phyloP scores from a whole-genome alignment of 2,113 vertebrate genomes.

The Pipra filicauda region DNA sequence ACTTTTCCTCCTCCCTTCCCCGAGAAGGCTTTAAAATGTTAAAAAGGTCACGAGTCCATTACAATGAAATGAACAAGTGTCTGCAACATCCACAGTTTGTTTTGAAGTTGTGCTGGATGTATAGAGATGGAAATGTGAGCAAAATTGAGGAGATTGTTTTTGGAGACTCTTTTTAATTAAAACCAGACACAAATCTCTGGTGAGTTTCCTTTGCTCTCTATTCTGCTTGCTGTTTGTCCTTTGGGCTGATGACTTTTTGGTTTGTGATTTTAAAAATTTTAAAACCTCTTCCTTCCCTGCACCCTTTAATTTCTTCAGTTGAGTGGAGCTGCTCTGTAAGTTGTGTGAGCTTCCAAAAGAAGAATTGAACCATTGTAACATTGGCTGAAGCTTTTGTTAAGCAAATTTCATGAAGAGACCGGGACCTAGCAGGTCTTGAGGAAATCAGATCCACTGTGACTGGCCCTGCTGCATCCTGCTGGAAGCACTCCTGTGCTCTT shows the following conservation, averaged over 20 bases:
- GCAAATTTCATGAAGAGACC: conserved; percentile 74
- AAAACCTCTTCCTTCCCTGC: neutral
- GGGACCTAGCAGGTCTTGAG: conserved; percentile 45
- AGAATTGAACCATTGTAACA: conserved; percentile 71
- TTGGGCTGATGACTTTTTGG: neutral
- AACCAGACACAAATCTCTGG: neutral
- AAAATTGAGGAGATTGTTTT: neutral
- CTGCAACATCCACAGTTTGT: conserved; percentile 15
- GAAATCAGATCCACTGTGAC: conserved; percentile 62
- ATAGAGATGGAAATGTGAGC: conserved; percentile 54
- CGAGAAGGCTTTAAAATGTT: conserved; percentile 31
- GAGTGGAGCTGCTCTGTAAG: conserved; percentile 31
- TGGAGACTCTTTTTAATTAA: neutral
- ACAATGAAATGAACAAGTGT: conserved; percentile 19
- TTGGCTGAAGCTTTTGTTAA: conserved; percentile 69
- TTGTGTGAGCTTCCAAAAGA: conserved; percentile 65
- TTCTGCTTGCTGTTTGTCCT: neutral
- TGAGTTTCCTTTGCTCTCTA: neutral
- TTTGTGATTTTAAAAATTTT: neutral
- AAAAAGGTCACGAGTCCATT: conserved; percentile 7
- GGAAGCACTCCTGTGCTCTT: neutral
- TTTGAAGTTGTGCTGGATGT: conserved; percentile 29
- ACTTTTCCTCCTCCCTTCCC: conserved; percentile 54
- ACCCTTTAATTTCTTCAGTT: conserved; percentile 12
- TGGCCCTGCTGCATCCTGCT: conserved; percentile 11